A percentile compares a stretch with the other conserved stretches of the same genome.
phyloP scores from a whole-genome alignment of 2,113 vertebrate species.

The Leucoraja erinaceus region DNA sequence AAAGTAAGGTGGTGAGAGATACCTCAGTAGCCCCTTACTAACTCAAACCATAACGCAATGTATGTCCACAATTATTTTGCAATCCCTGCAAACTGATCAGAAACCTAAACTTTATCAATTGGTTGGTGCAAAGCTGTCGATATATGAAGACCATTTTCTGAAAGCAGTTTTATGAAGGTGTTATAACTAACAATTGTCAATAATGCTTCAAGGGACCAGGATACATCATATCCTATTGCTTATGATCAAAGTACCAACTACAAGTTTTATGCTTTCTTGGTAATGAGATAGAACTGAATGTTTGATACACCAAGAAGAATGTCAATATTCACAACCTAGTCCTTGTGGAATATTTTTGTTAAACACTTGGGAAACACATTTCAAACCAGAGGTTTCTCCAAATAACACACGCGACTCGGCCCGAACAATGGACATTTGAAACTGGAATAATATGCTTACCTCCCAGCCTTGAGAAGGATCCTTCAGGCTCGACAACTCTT shows the following conservation, averaged over 20 bases:
- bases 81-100: too few species aligned
- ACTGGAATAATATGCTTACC: slow-evolving; percentile 63
- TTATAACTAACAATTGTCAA: too few species aligned
- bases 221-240: too few species aligned
- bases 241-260: not conserved
- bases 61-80: too few species aligned
- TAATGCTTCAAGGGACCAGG: too few species aligned
- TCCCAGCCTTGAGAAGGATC: slow-evolving; percentile 78
- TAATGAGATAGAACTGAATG: not conserved
- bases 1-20: too few species aligned
- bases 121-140: too few species aligned
- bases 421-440: not conserved
- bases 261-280: not conserved
- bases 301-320: not conserved
- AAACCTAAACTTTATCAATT: too few species aligned
- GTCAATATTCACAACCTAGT: not conserved
- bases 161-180: too few species aligned
- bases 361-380: not conserved
- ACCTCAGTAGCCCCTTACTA: too few species aligned
- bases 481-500: slow-evolving; percentile 63
- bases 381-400: not conserved
- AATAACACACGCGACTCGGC: not conserved
- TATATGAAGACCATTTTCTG: too few species aligned
- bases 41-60: too few species aligned
- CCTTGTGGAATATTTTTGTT: not conserved